These are phyloP conservation scores for Aspidapion aeneum DNA, from an alignment of 2,888 invertebrate species.

Conservation along the genomic window DNA sequence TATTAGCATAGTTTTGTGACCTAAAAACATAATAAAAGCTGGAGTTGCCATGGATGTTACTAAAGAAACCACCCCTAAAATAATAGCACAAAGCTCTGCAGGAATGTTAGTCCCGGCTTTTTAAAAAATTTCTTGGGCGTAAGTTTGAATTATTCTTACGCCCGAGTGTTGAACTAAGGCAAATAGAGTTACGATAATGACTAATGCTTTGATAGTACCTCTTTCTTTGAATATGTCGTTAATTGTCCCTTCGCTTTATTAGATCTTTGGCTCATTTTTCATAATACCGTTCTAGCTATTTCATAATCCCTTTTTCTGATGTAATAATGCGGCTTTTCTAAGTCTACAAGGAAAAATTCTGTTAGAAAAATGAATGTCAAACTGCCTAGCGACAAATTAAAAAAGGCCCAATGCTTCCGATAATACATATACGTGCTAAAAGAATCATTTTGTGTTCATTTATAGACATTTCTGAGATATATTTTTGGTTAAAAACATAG, in stretches of 20 bases:
- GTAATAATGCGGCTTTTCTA: constrained; percentile 76
- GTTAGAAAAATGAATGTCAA: constrained; percentile 47
- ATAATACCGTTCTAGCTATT: constrained; percentile 62
- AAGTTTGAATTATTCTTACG: background rate
- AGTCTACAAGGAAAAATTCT: constrained; percentile 68
- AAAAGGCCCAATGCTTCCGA: constrained; percentile 66
- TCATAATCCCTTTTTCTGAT: constrained; percentile 55
- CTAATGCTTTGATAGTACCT: background rate
- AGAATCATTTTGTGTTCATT: constrained; percentile 77
- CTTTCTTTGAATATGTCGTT: background rate
- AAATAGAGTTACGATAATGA: background rate
- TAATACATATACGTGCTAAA: constrained; percentile 76
- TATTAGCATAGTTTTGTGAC: background rate
- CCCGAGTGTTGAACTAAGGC: background rate
- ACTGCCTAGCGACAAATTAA: constrained; percentile 58
- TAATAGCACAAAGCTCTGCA: background rate
- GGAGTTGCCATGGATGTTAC: background rate
- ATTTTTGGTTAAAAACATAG: too few relatives aligned
- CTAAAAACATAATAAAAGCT: background rate
- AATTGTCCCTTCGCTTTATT: constrained; percentile 46
- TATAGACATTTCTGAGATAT: constrained; percentile 86
- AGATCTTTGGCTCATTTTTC: constrained; percentile 62
- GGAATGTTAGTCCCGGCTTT: background rate
- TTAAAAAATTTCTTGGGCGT: background rate
- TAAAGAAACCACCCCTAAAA: background rate